Evolutionary conservation across 1,140 invertebrate species (phyloP).

Genomic region (Musca vetustissima): DNA sequence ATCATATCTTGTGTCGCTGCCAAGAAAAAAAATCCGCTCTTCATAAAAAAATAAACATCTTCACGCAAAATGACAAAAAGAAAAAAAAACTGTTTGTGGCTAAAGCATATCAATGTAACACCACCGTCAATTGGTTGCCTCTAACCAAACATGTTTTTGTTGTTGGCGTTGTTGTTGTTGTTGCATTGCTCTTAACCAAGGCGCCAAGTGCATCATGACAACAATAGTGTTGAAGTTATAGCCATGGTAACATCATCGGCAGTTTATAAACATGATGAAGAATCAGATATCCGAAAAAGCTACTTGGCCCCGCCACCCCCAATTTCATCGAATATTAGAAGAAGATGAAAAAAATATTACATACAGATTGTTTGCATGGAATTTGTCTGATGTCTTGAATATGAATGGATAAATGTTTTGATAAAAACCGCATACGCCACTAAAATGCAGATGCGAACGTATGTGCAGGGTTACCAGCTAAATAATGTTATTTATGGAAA

Average conservation of each 20-base stretch:
- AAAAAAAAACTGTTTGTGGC: too few relatives aligned
- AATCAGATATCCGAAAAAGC: too few relatives aligned
- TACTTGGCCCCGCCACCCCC: neutral
- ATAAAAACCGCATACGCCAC: neutral
- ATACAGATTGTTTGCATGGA: conserved; percentile 19
- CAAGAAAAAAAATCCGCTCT: too few relatives aligned
- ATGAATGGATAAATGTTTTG: neutral
- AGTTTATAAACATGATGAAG: neutral
- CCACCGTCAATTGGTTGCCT: neutral
- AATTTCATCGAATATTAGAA: neutral
- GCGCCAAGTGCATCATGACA: conserved; percentile 20
- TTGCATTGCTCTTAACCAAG: neutral
- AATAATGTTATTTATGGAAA: too few relatives aligned
- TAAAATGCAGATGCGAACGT: too few relatives aligned
- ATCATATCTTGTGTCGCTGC: too few relatives aligned
- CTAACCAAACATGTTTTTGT: conserved; percentile 15
- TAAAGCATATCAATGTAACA: too few relatives aligned
- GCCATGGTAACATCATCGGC: neutral
- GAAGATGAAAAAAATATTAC: conserved; percentile 12
- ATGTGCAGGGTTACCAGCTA: too few relatives aligned
- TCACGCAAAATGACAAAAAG: too few relatives aligned
- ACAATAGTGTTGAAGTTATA: neutral
- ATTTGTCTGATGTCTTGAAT: conserved; percentile 6
- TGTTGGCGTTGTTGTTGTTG: too few relatives aligned
- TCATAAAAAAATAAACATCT: too few relatives aligned